Percentiles rank a stretch among this genome's conserved stretches.
Evolutionary conservation across 2,797 vertebrate species (phyloP).

Genomic region (Anabacerthia variegaticeps): DNA sequence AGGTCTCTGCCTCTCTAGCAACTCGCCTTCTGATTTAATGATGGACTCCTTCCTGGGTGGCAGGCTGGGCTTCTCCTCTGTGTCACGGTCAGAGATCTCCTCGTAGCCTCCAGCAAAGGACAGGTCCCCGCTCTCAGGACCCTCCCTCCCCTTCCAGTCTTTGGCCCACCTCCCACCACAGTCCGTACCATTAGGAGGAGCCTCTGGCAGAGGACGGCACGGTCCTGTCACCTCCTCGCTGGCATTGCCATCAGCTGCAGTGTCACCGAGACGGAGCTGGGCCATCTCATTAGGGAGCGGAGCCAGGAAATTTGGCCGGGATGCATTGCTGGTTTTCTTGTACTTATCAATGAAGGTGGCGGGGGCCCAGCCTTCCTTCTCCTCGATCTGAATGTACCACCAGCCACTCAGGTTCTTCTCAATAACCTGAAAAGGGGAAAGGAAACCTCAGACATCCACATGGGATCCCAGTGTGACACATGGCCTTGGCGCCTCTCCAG

Average conservation of each 20-base stretch:
- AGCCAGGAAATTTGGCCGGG: slow-evolving; percentile 93
- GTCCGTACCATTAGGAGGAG: slow-evolving; percentile 81
- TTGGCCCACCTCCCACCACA: slow-evolving; percentile 81
- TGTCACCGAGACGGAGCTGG: slow-evolving; percentile 83
- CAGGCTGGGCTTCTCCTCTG: slow-evolving; percentile 93
- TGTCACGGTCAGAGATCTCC: slow-evolving; percentile 70
- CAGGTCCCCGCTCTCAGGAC: slow-evolving; percentile 65
- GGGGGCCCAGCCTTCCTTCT: slow-evolving; percentile 97
- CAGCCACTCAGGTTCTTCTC: slow-evolving; percentile 97
- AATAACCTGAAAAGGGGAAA: slow-evolving; percentile 83
- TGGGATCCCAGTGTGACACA: not conserved
- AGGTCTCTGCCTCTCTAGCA: slow-evolving; percentile 83
- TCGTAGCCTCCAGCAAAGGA: slow-evolving; percentile 69
- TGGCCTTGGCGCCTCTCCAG: not conserved
- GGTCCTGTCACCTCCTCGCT: slow-evolving; percentile 78
- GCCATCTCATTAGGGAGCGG: slow-evolving; percentile 91
- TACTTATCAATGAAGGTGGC: slow-evolving; percentile 97
- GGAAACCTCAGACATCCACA: not conserved
- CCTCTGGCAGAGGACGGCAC: slow-evolving; percentile 90
- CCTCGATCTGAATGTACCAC: slow-evolving; percentile 99
- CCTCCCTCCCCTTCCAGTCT: slow-evolving; percentile 88
- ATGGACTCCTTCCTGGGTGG: slow-evolving; percentile 94
- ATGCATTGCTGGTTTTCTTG: slow-evolving; percentile 94
- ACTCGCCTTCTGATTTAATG: slow-evolving; percentile 89
- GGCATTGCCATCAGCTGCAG: not conserved